Evolutionary conservation across 2,888 invertebrate genomes (phyloP), one percentile per base, ranked within the genome.

Genomic region (Desoria tigrina): DNA sequence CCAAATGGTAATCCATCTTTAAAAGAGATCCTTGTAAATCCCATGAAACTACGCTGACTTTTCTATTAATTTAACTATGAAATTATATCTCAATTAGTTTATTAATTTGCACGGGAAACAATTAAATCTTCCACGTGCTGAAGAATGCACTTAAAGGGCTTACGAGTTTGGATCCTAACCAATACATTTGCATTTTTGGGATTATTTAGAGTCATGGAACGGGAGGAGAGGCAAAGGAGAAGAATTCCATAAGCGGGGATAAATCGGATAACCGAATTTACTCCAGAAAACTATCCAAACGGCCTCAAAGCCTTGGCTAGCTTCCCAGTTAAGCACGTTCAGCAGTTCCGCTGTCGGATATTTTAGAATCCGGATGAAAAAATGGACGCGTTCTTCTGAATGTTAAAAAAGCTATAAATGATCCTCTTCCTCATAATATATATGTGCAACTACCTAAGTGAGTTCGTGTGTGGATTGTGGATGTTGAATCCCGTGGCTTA

Each of bases 241-340:
- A 11, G 51, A 51, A 51, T 23, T 7, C 51, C 24, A 51, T 26
- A 26, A 51, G 51, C 18, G 26, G 26, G 28, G 37, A 55, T 55
- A 55, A 55, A 55, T 7, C 28, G 27, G 55, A 55, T 55, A 6
- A 55, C 55, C 11, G 18, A 55, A 28, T 27, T 55, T 55, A 55
- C 18, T 55, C 21, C 28, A 21, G 55, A n/a, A 32, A 55, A 55
- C 3, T n/a, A 55, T 14, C 55, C 55, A 55, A 37, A 32, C 3
- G 16, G 26, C 28, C 9, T 21, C 32, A 55, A 18, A 55, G 37
- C 32, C 28, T 28, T 28, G 55, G 55, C n/a, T 21, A 32, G 7
- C 32, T 55, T 28, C 32, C 51, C 26, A 24, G 24, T 51, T 26
- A 51, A 16, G 24, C 51, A 51, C 51, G 51, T 51, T 51, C 51